These are phyloP conservation scores for Conops quadrifasciatus DNA, from an alignment of 2,888 invertebrate genomes.

Conservation along the genomic window DNA sequence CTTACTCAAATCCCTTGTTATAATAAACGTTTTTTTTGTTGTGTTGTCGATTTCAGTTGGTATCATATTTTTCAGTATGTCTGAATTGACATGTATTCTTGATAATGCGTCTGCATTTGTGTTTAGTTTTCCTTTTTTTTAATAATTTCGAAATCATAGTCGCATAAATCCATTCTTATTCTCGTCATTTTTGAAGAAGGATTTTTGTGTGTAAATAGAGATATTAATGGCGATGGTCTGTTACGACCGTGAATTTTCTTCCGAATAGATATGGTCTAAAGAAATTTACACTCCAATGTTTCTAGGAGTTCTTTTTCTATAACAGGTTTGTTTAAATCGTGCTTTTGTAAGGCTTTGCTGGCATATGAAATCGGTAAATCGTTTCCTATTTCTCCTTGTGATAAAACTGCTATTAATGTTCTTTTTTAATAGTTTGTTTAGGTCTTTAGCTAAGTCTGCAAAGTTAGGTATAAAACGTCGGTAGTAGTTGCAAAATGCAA, in stretches of 20 bases:
- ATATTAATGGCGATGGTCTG: too few species aligned
- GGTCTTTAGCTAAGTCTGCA: constrained; percentile 38
- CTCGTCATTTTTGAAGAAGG: background rate
- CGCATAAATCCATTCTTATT: constrained; percentile 1
- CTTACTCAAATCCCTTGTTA: too few species aligned
- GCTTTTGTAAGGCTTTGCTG: background rate
- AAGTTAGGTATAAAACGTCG: constrained; percentile 39
- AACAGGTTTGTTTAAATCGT: background rate
- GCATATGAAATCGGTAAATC: constrained; percentile 10
- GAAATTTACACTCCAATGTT: background rate
- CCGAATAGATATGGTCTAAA: too few species aligned
- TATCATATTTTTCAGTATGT: background rate
- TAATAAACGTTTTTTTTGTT: too few species aligned
- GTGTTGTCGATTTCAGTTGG: too few species aligned
- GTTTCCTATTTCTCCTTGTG: constrained; percentile 10
- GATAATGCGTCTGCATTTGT: constrained; percentile 2
- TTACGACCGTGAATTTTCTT: background rate
- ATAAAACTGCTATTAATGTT: constrained; percentile 17
- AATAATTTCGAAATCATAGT: too few species aligned
- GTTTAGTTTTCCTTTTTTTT: too few species aligned
- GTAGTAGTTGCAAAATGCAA: constrained; percentile 33
- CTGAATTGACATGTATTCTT: background rate
- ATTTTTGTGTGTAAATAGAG: constrained; percentile 10
- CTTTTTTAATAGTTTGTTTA: constrained; percentile 42
- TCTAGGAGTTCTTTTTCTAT: constrained; percentile 7